Evolutionary conservation across 1,140 invertebrate genomes (phyloP).

Genomic region (Magallana ariakensis): DNA sequence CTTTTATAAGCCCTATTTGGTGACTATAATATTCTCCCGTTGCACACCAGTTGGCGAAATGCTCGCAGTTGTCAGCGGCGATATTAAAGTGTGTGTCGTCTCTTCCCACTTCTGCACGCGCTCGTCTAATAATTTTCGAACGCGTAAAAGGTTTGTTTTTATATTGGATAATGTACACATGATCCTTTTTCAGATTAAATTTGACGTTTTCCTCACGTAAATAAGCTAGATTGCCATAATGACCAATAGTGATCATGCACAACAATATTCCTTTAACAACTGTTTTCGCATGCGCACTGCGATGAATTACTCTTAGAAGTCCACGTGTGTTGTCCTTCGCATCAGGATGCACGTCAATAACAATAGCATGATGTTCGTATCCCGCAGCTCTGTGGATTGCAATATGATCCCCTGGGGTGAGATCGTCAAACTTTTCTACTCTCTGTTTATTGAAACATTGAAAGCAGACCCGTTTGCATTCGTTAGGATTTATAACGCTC

Average conservation of each 20-base stretch:
- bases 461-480: conserved; percentile 21
- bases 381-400: neutral
- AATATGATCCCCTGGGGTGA: neutral
- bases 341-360: neutral
- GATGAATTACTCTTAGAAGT: conserved; percentile 1
- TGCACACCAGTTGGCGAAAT: conserved; percentile 34
- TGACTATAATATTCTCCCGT: conserved; percentile 24
- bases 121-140: conserved; percentile 29
- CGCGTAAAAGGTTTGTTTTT: conserved; percentile 32
- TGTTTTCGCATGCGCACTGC: conserved; percentile 2
- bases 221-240: conserved; percentile 5
- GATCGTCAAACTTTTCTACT: neutral
- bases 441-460: neutral
- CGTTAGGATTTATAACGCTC: neutral
- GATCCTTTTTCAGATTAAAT: conserved; percentile 1
- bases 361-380: conserved; percentile 37
- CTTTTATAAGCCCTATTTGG: conserved; percentile 2
- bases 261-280: neutral
- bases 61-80: conserved; percentile 9
- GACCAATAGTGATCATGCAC: neutral
- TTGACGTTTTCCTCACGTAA: conserved; percentile 15
- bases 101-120: neutral
- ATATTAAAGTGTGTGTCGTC: neutral
- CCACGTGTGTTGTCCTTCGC: neutral
- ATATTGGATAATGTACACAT: conserved; percentile 28